Evolutionary conservation across 2,797 vertebrate genomes (phyloP), one percentile per base, ranked within the genome.

Genomic region (Cossypha dichroa): DNA sequence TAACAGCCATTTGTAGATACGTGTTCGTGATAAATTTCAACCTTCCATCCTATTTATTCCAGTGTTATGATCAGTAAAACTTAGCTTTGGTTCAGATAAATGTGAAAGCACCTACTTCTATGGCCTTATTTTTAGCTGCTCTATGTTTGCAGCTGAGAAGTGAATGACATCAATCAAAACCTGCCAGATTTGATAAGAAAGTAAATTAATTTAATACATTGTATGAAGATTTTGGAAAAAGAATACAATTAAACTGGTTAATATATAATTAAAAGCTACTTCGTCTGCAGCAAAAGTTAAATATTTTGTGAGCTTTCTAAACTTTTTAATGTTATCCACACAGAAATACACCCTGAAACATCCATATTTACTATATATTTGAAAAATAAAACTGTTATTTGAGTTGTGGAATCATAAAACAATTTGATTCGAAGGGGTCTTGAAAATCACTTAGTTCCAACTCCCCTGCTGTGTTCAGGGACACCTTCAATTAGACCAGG

Each of bases 121-220:
- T 38, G 77, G 21, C 43, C 40, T 41, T 69, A 67, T 74, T 91
- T 96, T 94, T 67, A 88, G 28, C 17, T 60, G 31, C 10, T 82
- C 14, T 54, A 20, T 8, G 7, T 14, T 86, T 88, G 34, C 55
- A 77, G 5, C 22, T 66, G 29, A 58, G 67, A 75, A 74, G 83
- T 31, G 76, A 78, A 88, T 43, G 2, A 12, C 23, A 58, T 69
- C 9, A 63, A 60, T 56, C 23, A 76, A 78, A 88, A 80, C 25
- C 15, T 91, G 8, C 3, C 25, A 77, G 18, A 63, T 82, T 76
- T 45, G 5, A 33, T 64, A 78, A 52, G 62, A 77, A 84, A 5
- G 11, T 49, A 91, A 82, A 91, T 15, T 5, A 66, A 73, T 76
- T 87, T 85, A 2, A 56, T 46, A 22, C 11, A 31, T 11, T 25